Conservation (phyloP, 1,140 invertebrate species). For the Drosophila quadrilineata region DNA sequence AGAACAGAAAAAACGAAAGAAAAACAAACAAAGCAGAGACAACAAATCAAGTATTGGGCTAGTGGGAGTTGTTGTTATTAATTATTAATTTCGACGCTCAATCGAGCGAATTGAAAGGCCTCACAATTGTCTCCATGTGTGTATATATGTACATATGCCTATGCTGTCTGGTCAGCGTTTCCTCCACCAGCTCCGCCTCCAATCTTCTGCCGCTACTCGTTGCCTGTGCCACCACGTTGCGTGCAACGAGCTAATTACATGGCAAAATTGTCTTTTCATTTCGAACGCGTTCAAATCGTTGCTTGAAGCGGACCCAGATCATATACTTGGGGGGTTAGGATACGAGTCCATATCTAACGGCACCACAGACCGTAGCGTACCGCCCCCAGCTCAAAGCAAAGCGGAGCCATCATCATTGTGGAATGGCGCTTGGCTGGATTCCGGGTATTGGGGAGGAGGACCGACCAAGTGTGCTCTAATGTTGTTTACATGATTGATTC, state of each 20-base stretch:
- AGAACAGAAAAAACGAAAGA: too few relatives aligned
- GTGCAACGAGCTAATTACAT: conserved; percentile 59
- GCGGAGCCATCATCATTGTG: too few relatives aligned
- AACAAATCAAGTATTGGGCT: conserved; percentile 28
- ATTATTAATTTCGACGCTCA: conserved; percentile 61
- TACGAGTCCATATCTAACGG: conserved; percentile 26
- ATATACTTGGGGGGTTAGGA: conserved; percentile 1
- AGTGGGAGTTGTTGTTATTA: conserved; percentile 57
- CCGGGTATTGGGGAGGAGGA: not conserved
- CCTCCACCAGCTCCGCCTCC: not conserved
- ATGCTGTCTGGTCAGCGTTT: conserved; percentile 8
- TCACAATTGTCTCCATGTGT: conserved; percentile 30
- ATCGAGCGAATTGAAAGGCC: conserved; percentile 43
- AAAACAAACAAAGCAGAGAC: not conserved
- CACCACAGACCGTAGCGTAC: conserved; percentile 21
- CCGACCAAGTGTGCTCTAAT: conserved; percentile 36
- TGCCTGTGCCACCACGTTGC: conserved; percentile 14
- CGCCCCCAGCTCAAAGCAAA: not conserved
- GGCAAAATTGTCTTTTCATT: conserved; percentile 69
- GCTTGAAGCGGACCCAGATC: not conserved
- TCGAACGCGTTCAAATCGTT: conserved; percentile 20
- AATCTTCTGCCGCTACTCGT: not conserved
- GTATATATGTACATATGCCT: conserved; percentile 11
- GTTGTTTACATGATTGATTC: conserved; percentile 71
- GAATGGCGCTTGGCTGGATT: too few relatives aligned